Conservation (phyloP, 2,888 invertebrate genomes). For the Encarsia formosa region DNA sequence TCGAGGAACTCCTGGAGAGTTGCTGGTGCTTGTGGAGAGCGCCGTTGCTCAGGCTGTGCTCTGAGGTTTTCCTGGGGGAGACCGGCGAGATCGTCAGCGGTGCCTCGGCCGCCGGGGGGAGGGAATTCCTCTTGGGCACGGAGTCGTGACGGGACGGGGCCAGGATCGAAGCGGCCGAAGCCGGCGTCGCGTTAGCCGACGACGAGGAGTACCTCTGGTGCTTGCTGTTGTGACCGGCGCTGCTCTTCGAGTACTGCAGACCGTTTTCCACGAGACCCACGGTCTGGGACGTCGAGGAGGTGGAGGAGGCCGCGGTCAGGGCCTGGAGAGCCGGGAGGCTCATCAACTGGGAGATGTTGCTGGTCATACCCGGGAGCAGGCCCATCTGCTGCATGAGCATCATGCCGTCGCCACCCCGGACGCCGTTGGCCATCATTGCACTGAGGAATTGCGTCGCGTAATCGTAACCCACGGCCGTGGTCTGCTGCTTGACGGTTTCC, state of each 20-base stretch:
- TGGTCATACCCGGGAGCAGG: background rate
- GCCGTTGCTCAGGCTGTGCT: conserved; percentile 46
- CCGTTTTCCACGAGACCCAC: conserved; percentile 47
- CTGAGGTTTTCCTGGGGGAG: conserved; percentile 51
- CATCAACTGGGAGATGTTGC: conserved; percentile 12
- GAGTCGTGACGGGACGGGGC: conserved; percentile 38
- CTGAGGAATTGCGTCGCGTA: background rate
- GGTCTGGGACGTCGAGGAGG: conserved; percentile 11
- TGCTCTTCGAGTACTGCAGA: conserved; percentile 40
- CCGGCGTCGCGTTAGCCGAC: background rate
- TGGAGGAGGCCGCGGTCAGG: conserved; percentile 3
- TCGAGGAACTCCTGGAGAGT: conserved; percentile 33
- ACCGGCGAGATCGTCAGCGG: conserved; percentile 47
- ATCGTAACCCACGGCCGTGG: background rate
- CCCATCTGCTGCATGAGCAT: background rate
- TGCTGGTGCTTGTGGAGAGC: conserved; percentile 26
- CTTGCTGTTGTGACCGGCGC: conserved; percentile 45
- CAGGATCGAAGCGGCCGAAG: no score
- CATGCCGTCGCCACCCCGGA: background rate
- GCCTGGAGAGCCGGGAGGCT: background rate
- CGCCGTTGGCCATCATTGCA: background rate
- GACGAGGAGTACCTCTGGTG: no score
- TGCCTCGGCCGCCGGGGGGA: conserved; percentile 50
- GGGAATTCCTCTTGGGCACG: conserved; percentile 36
- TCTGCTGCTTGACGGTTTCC: background rate